A percentile compares a stretch with the other conserved stretches of the same genome.
Conservation (phyloP, 2,888 invertebrate genomes). For the Meliscaeva auricollis region DNA sequence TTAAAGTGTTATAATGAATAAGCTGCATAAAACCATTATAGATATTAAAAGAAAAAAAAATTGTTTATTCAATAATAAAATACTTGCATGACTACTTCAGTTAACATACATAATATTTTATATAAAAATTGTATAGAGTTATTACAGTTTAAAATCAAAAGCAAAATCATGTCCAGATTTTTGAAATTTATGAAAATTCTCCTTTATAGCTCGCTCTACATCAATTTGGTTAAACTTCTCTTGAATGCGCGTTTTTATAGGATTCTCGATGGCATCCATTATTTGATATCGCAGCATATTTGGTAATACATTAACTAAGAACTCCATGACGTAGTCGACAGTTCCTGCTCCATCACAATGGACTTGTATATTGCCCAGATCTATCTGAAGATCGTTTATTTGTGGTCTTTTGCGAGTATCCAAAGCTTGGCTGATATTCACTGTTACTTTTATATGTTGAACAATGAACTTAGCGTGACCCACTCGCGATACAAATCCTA, state of each 20-base stretch:
- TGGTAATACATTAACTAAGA: conserved; percentile 91
- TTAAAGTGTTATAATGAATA: not conserved
- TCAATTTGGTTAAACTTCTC: conserved; percentile 89
- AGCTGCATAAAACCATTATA: not conserved
- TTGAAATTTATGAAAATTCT: conserved; percentile 88
- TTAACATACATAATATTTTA: not conserved
- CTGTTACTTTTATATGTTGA: conserved; percentile 90
- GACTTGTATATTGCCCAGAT: conserved; percentile 93
- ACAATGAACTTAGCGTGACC: conserved; percentile 91
- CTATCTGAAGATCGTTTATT: conserved; percentile 90
- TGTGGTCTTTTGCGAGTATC: conserved; percentile 90
- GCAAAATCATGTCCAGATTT: conserved; percentile 81
- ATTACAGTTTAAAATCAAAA: conserved; percentile 80
- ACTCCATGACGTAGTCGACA: conserved; percentile 92
- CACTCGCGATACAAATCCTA: conserved; percentile 88
- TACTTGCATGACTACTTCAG: not conserved
- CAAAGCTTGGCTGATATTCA: conserved; percentile 90
- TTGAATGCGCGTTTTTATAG: conserved; percentile 89
- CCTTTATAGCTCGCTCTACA: conserved; percentile 89
- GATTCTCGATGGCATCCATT: conserved; percentile 93
- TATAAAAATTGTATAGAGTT: not conserved
- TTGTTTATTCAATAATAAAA: not conserved
- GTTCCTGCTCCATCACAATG: conserved; percentile 94
- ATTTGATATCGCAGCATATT: conserved; percentile 94
- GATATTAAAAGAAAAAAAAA: not conserved